Evolutionary conservation across 2,888 invertebrate species (phyloP).

Genomic region (Hermaeophaga mercurialis): DNA sequence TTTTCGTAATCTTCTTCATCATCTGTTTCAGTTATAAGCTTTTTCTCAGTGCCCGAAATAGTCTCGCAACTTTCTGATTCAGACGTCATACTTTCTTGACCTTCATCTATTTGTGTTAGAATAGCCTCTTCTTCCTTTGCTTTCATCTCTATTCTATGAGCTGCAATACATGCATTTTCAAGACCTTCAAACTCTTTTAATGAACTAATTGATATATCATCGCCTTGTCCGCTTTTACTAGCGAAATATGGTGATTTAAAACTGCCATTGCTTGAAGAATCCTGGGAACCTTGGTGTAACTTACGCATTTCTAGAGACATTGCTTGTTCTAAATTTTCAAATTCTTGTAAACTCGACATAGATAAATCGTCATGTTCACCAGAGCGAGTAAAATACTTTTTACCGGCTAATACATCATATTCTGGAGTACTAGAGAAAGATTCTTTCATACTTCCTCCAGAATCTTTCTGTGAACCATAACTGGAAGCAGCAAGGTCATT

Average conservation of each 20-base stretch:
- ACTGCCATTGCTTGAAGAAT: slow-evolving; percentile 82
- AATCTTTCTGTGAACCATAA: slow-evolving; percentile 76
- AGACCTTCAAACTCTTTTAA: slow-evolving; percentile 91
- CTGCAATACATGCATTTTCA: slow-evolving; percentile 86
- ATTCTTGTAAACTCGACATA: slow-evolving; percentile 91
- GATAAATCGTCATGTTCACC: slow-evolving; percentile 93
- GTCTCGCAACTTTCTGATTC: slow-evolving; percentile 67
- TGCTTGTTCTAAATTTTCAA: slow-evolving; percentile 88
- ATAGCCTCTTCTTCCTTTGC: slow-evolving; percentile 86
- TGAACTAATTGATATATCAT: slow-evolving; percentile 85
- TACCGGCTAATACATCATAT: slow-evolving; percentile 83
- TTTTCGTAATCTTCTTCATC: slow-evolving; percentile 68
- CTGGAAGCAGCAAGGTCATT: slow-evolving; percentile 79
- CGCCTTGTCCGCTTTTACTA: slow-evolving; percentile 77
- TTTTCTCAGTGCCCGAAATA: slow-evolving; percentile 66
- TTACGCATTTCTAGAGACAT: slow-evolving; percentile 79
- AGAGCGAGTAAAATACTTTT: slow-evolving; percentile 78
- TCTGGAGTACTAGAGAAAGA: slow-evolving; percentile 92
- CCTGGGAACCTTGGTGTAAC: slow-evolving; percentile 75
- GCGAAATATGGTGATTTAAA: slow-evolving; percentile 73
- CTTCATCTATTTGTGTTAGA: slow-evolving; percentile 63
- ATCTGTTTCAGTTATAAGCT: slow-evolving; percentile 62
- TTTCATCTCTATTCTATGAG: slow-evolving; percentile 79
- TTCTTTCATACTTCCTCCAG: slow-evolving; percentile 84
- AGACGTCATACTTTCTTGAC: slow-evolving; percentile 60